These are phyloP conservation scores for Amiota minor DNA, from an alignment of 2,888 invertebrate species.

Conservation along the genomic window DNA sequence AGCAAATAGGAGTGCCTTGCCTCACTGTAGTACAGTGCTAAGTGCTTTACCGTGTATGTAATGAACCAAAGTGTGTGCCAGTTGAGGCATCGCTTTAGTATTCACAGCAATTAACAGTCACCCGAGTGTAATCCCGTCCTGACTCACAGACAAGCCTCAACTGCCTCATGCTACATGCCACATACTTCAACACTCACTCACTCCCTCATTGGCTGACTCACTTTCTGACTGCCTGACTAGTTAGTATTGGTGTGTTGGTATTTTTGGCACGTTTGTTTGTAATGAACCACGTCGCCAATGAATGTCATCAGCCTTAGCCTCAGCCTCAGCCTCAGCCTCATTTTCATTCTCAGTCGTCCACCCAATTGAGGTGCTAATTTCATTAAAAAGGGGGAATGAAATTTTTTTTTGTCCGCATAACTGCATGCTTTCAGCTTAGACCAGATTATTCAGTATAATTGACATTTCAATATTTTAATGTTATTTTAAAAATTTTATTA, in stretches of 20 bases:
- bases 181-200: no score
- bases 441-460: slow-evolving; percentile 1
- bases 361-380: no score
- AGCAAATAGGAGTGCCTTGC: neutral
- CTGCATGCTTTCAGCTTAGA: neutral
- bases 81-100: slow-evolving; percentile 44
- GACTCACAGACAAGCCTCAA: no score
- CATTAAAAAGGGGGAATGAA: no score
- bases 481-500: no score
- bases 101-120: slow-evolving; percentile 64
- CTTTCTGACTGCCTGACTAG: neutral
- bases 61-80: neutral
- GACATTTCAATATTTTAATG: neutral
- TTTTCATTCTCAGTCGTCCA: no score
- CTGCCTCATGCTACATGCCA: no score
- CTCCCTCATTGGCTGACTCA: no score
- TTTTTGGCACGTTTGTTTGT: slow-evolving; percentile 18
- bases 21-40: neutral
- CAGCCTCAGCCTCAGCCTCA: no score
- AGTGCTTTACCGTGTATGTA: neutral
- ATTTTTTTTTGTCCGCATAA: neutral
- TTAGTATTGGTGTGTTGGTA: slow-evolving; percentile 19
- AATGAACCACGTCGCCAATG: neutral
- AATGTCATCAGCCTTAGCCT: no score
- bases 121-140: slow-evolving; percentile 43